A percentile compares a stretch with the other conserved stretches of the same genome.
Evolutionary conservation across 2,113 vertebrate genomes (phyloP).

Genomic region (Corythornis madagascariensis): DNA sequence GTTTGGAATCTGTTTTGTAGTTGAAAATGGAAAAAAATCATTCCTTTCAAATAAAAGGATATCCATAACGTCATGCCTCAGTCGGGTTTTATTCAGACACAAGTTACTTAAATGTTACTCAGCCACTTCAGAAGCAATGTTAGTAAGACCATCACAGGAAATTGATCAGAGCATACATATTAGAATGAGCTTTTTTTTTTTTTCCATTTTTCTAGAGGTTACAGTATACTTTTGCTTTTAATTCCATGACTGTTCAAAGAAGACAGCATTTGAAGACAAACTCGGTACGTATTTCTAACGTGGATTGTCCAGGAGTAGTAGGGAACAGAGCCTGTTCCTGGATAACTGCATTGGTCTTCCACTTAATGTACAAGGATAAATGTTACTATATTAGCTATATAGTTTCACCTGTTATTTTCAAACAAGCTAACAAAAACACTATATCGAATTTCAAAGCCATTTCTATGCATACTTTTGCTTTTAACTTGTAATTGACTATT

Average conservation of each 20-base stretch:
- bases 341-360: not conserved
- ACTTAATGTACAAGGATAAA: not conserved
- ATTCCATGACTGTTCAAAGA: conserved; percentile 11
- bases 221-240: not conserved
- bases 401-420: not conserved
- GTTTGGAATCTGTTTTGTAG: conserved; percentile 86
- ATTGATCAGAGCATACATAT: conserved; percentile 19
- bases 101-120: conserved; percentile 37
- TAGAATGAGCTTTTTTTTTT: not conserved
- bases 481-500: not conserved
- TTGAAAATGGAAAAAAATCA: conserved; percentile 77
- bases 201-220: conserved; percentile 17
- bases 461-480: not conserved
- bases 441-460: not conserved
- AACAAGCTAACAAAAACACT: not conserved
- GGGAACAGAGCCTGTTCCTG: not conserved
- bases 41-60: conserved; percentile 91
- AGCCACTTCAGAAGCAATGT: conserved; percentile 39
- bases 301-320: not conserved
- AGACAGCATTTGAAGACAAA: not conserved
- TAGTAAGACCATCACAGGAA: conserved; percentile 46
- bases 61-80: conserved; percentile 61
- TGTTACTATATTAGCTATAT: not conserved
- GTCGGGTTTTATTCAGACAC: conserved; percentile 56
- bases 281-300: not conserved